These are phyloP conservation scores for Sardina pilchardus DNA, from an alignment of 2,113 vertebrate species.

Conservation along the genomic window DNA sequence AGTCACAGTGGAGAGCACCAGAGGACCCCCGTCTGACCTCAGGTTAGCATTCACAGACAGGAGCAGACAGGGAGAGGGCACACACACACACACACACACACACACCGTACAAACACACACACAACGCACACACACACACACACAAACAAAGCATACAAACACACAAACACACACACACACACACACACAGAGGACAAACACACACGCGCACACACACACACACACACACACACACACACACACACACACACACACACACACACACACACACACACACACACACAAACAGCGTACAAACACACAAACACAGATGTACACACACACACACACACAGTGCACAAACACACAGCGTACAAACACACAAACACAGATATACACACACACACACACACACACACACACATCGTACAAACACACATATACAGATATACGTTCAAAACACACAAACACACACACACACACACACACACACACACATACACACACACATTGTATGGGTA, in stretches of 20 bases:
- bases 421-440: background rate
- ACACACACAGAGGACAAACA: no score
- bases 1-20: background rate
- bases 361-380: no score
- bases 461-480: conserved; percentile 4
- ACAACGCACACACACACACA: background rate
- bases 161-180: background rate
- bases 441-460: background rate
- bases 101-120: background rate
- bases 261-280: conserved; percentile 1
- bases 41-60: background rate
- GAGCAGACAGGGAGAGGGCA: background rate
- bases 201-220: conserved; percentile 10
- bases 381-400: background rate
- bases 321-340: background rate
- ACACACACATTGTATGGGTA: background rate
- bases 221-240: conserved; percentile 2
- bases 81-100: background rate
- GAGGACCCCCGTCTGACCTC: background rate
- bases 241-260: background rate
- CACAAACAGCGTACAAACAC: conserved; percentile 7
- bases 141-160: background rate
- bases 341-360: no score
- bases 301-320: background rate
- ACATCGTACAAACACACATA: background rate